Evolutionary conservation across 2,797 vertebrate species (phyloP).

Genomic region (Huso huso): DNA sequence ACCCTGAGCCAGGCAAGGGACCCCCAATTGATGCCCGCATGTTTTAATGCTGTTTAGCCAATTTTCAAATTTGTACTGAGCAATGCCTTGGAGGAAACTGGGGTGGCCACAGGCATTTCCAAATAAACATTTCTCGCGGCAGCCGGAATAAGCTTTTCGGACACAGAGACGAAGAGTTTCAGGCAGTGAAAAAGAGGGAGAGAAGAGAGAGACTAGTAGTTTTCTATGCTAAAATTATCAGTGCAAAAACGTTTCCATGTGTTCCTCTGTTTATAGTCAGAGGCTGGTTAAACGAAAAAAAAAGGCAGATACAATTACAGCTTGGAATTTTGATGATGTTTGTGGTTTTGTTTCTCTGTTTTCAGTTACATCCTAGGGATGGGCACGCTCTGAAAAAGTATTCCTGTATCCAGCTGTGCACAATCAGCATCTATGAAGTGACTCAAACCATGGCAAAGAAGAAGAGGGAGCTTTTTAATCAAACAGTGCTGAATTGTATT

Average conservation of each 20-base stretch:
- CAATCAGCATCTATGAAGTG: neutral
- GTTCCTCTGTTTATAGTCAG: rapidly evolving
- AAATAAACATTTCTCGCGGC: neutral
- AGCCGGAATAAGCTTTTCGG: neutral
- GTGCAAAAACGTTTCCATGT: constrained; percentile 13
- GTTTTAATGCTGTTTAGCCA: constrained; percentile 8
- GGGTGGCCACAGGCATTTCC: neutral
- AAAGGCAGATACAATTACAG: constrained; percentile 37
- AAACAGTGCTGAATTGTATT: no score
- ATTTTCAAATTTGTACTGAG: constrained; percentile 29
- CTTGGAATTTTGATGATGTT: constrained; percentile 21
- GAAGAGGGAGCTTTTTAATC: neutral
- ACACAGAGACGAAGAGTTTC: neutral
- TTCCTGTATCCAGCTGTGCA: constrained; percentile 32
- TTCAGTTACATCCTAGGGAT: constrained; percentile 9
- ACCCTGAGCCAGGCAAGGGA: neutral
- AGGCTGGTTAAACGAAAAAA: constrained; percentile 19
- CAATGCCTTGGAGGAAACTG: neutral
- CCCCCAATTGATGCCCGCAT: neutral
- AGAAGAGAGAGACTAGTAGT: neutral
- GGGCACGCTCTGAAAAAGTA: constrained; percentile 27
- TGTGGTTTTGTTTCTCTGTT: constrained; percentile 22
- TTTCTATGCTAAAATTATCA: constrained; percentile 15
- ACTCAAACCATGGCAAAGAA: neutral
- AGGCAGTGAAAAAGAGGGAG: neutral